Conservation (phyloP, 2,888 invertebrate species). For the Autographa gamma region DNA sequence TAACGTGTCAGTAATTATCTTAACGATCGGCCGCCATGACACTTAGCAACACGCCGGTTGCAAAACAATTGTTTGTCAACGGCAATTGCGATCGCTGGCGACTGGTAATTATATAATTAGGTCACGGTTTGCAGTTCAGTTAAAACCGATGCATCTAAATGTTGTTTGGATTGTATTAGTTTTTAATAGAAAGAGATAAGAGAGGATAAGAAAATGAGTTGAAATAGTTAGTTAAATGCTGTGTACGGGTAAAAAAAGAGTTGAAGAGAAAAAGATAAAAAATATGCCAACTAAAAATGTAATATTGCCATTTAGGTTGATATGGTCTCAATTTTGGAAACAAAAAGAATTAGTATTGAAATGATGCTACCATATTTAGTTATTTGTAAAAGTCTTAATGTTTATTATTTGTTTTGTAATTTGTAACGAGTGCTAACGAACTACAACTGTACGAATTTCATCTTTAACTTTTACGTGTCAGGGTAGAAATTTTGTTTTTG, state of each 20-base stretch:
- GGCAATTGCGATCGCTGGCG: slow-evolving; percentile 43
- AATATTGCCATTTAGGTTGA: too few species aligned
- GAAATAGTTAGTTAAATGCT: too few species aligned
- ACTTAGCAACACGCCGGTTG: slow-evolving; percentile 28
- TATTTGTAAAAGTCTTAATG: background rate
- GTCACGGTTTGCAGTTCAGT: slow-evolving; percentile 42
- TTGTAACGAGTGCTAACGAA: background rate
- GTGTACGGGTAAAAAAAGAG: too few species aligned
- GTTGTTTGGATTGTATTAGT: slow-evolving; percentile 7
- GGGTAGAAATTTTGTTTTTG: too few species aligned
- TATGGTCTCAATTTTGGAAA: too few species aligned
- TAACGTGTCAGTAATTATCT: slow-evolving; percentile 43
- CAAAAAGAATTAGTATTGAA: too few species aligned
- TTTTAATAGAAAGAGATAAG: background rate
- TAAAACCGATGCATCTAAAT: slow-evolving; percentile 18
- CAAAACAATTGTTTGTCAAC: slow-evolving; percentile 52
- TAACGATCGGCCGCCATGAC: slow-evolving; percentile 43
- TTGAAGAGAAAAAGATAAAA: too few species aligned
- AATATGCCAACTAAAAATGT: too few species aligned
- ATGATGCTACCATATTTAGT: too few species aligned
- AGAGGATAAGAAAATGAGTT: too few species aligned
- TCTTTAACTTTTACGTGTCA: too few species aligned
- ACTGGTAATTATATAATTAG: slow-evolving; percentile 56
- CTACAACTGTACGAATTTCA: too few species aligned
- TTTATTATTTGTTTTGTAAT: background rate